Percentiles rank a stretch among this genome's conserved stretches.
Evolutionary conservation across 2,797 vertebrate genomes (phyloP).

Genomic region (Morus bassanus): DNA sequence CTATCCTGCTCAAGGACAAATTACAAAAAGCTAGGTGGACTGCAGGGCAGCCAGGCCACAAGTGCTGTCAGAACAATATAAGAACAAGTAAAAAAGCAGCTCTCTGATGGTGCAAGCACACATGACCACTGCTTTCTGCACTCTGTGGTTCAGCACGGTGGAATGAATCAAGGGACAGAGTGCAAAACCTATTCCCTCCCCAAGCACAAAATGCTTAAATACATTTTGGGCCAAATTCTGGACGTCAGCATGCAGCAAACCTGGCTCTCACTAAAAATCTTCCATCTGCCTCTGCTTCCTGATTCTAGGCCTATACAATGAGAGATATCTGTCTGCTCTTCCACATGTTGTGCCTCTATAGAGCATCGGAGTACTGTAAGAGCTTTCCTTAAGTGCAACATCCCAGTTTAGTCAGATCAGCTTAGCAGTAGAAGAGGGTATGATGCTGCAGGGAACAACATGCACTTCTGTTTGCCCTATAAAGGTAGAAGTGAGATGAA

Average conservation of each 20-base stretch:
- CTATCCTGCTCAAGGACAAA: neutral
- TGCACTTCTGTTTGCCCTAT: neutral
- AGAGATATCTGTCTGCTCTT: neutral
- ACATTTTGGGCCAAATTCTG: neutral
- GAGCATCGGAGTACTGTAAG: neutral
- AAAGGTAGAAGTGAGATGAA: neutral
- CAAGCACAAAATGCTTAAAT: neutral
- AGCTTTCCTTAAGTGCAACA: neutral
- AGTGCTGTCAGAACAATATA: neutral
- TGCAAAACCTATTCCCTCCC: neutral
- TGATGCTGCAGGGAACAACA: neutral
- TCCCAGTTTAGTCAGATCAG: neutral
- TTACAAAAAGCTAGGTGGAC: neutral
- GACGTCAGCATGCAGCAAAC: rapidly evolving
- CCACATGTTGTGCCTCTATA: rapidly evolving
- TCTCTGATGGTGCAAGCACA: neutral
- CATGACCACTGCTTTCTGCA: neutral
- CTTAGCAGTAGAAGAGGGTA: rapidly evolving
- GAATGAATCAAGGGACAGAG: neutral
- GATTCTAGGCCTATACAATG: rapidly evolving
- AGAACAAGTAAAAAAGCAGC: neutral
- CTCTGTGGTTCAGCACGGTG: rapidly evolving
- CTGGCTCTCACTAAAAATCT: neutral
- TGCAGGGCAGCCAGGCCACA: neutral
- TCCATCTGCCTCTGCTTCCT: neutral